Conservation (phyloP, 2,113 vertebrate species). For the Coregonus clupeaformis region DNA sequence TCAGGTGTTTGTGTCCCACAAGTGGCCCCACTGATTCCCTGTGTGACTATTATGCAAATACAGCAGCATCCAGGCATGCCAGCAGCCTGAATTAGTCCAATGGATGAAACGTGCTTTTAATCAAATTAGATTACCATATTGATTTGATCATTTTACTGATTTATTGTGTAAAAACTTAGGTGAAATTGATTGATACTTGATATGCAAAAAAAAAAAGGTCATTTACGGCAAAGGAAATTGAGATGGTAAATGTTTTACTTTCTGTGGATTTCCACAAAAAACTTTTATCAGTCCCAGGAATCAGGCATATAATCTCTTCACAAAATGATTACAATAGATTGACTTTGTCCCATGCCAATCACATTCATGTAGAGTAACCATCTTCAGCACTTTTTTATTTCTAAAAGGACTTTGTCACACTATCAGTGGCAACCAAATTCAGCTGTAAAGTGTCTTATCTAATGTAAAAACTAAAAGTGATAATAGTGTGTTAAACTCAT, state of each 20-base stretch:
- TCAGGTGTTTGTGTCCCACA: slow-evolving; percentile 79
- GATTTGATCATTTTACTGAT: background rate
- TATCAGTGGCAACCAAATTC: background rate
- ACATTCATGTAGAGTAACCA: background rate
- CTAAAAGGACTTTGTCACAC: background rate
- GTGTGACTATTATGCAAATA: slow-evolving; percentile 74
- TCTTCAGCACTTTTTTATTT: no score
- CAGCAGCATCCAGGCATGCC: slow-evolving; percentile 52
- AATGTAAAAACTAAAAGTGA: background rate
- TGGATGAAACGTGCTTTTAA: slow-evolving; percentile 54
- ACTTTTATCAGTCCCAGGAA: no score
- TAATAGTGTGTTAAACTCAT: background rate
- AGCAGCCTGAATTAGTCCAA: slow-evolving; percentile 64
- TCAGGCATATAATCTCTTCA: no score
- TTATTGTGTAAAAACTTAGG: background rate
- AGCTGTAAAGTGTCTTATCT: background rate
- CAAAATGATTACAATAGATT: no score
- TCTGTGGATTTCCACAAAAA: background rate
- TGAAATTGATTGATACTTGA: background rate
- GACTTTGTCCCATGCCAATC: background rate
- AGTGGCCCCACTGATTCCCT: slow-evolving; percentile 76
- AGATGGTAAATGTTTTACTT: background rate
- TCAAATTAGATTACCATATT: slow-evolving; percentile 32
- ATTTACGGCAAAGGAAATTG: background rate
- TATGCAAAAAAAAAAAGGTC: background rate